Percentiles rank a stretch among this genome's conserved stretches.
phyloP scores from a whole-genome alignment of 2,113 vertebrate genomes.

The Laticauda laticaudata region DNA sequence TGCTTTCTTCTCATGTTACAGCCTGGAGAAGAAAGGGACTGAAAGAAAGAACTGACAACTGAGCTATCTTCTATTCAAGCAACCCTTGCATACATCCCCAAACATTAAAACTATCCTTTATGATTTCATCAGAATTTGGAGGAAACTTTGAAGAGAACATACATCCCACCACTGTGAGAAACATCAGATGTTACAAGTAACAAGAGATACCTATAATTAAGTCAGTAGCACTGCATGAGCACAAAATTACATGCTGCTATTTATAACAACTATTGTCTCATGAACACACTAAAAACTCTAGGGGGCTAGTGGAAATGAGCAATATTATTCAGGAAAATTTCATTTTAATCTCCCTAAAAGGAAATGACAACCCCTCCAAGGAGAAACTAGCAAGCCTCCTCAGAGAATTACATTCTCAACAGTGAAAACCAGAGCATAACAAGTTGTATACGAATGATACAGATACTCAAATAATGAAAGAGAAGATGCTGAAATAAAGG shows the following conservation, averaged over 20 bases:
- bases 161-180: constrained; percentile 2
- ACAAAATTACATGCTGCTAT: constrained; percentile 22
- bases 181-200: constrained; percentile 18
- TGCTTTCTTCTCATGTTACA: neutral
- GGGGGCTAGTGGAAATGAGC: constrained; percentile 3
- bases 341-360: neutral
- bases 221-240: constrained; percentile 35
- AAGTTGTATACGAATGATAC: constrained; percentile 2
- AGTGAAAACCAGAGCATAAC: constrained; percentile 31
- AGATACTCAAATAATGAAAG: neutral
- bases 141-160: constrained; percentile 12
- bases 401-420: constrained; percentile 9
- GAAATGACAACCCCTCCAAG: neutral
- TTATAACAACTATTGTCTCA: constrained; percentile 28
- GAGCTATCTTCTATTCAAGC: neutral
- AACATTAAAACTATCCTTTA: neutral
- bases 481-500: constrained; percentile 9
- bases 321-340: neutral
- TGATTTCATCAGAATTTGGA: constrained; percentile 16
- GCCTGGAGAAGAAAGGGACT: neutral
- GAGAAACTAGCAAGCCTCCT: neutral
- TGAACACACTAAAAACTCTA: constrained; percentile 26
- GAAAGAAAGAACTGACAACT: neutral
- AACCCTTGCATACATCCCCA: neutral
- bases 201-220: constrained; percentile 35